Evolutionary conservation across 2,113 vertebrate genomes (phyloP).

Genomic region (Pterocles burchelli): DNA sequence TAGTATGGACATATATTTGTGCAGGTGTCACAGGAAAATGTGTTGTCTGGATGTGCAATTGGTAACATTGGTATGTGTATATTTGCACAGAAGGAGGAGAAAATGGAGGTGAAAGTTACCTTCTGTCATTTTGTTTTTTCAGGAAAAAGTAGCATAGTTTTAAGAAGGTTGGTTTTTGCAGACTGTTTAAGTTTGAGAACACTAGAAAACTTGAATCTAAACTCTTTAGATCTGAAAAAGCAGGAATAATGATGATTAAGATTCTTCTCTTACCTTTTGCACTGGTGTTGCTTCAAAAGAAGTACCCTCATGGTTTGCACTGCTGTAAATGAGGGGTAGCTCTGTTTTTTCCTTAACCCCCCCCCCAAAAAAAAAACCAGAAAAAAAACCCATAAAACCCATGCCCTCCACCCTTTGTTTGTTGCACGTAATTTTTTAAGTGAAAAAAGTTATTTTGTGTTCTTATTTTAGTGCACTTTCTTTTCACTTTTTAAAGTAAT

Average conservation of each 20-base stretch:
- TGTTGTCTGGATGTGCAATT: background rate
- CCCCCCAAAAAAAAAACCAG: background rate
- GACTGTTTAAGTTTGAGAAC: background rate
- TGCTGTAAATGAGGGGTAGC: background rate
- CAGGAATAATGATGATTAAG: background rate
- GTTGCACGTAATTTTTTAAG: background rate
- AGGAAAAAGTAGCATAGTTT: background rate
- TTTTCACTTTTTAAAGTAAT: background rate
- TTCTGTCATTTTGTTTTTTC: background rate
- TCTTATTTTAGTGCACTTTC: background rate
- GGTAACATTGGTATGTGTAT: rapidly evolving
- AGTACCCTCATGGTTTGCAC: background rate
- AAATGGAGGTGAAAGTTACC: background rate
- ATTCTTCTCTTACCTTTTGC: background rate
- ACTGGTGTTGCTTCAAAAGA: background rate
- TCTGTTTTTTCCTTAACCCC: background rate
- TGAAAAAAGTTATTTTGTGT: background rate
- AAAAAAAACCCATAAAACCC: background rate
- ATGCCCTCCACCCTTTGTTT: background rate
- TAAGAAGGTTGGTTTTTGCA: background rate
- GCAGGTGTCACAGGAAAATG: background rate
- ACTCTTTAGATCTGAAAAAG: background rate
- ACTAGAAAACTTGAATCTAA: background rate
- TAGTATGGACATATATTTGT: background rate
- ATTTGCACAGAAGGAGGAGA: background rate